Percentiles rank a stretch among this genome's conserved stretches.
Conservation (phyloP, 2,797 vertebrate genomes). For the Denticeps clupeoides region DNA sequence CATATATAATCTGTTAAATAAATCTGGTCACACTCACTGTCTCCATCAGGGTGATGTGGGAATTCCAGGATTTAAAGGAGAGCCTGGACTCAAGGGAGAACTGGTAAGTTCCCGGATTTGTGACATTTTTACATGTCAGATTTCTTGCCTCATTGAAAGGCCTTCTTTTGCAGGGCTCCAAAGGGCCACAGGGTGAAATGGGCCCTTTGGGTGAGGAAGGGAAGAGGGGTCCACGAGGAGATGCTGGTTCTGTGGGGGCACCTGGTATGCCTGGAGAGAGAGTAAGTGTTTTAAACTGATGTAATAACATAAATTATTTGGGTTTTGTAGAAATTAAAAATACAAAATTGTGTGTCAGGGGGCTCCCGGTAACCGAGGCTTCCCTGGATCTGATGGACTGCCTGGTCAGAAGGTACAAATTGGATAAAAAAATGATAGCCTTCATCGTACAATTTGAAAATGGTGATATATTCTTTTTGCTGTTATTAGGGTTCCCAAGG, state of each 20-base stretch:
- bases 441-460: no score
- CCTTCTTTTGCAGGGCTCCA: conserved; percentile 73
- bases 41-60: conserved; percentile 74
- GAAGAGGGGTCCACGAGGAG: conserved; percentile 76
- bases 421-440: no score
- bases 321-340: no score
- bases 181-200: conserved; percentile 65
- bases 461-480: background rate
- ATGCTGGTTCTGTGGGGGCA: conserved; percentile 56
- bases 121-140: background rate
- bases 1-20: no score
- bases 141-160: no score
- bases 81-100: conserved; percentile 83
- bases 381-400: conserved; percentile 75
- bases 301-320: background rate
- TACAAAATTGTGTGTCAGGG: conserved; percentile 57
- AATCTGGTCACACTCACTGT: no score
- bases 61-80: conserved; percentile 78
- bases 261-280: conserved; percentile 77
- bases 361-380: conserved; percentile 73
- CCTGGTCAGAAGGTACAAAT: conserved; percentile 70
- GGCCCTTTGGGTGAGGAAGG: conserved; percentile 89
- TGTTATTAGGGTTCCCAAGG: conserved; percentile 76
- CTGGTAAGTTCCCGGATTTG: conserved; percentile 65
- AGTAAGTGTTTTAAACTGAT: conserved; percentile 59